These are phyloP conservation scores for Enteromius trimaculatus DNA, from an alignment of 2,797 vertebrate species.

Conservation along the genomic window DNA sequence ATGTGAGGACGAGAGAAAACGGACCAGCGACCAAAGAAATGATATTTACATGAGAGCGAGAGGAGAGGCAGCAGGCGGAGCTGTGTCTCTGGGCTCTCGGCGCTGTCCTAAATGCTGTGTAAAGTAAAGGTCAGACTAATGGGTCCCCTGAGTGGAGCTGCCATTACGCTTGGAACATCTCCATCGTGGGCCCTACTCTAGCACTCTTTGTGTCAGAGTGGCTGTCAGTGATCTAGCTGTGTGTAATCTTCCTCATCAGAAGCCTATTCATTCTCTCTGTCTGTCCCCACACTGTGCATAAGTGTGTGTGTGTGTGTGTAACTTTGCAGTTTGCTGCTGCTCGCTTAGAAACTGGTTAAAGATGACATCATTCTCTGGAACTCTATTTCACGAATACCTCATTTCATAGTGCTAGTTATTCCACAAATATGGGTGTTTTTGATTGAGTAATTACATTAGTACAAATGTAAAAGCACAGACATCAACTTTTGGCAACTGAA, in stretches of 20 bases:
- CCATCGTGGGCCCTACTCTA: conserved; percentile 64
- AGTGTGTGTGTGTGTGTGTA: conserved; percentile 19
- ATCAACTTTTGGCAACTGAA: background rate
- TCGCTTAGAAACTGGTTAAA: conserved; percentile 2
- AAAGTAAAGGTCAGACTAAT: conserved; percentile 78
- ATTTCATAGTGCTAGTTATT: background rate
- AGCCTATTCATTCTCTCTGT: conserved; percentile 52
- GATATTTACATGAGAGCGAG: conserved; percentile 57
- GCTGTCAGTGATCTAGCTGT: conserved; percentile 54
- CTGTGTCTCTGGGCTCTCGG: conserved; percentile 20
- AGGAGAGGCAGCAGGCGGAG: conserved; percentile 26
- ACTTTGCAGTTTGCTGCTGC: background rate
- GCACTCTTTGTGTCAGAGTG: conserved; percentile 52
- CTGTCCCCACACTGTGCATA: conserved; percentile 40
- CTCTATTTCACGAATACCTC: background rate
- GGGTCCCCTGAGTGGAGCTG: conserved; percentile 74
- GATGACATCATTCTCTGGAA: conserved; percentile 31
- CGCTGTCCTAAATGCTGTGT: conserved; percentile 56
- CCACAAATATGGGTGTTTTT: background rate
- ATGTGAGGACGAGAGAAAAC: conserved; percentile 33
- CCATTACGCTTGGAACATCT: conserved; percentile 75
- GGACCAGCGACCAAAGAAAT: conserved; percentile 34
- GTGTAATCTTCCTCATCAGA: conserved; percentile 64
- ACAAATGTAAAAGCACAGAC: too few relatives aligned
- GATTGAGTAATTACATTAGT: background rate